Conservation (phyloP, 2,888 invertebrate genomes). For the Coelopa pilipes region DNA sequence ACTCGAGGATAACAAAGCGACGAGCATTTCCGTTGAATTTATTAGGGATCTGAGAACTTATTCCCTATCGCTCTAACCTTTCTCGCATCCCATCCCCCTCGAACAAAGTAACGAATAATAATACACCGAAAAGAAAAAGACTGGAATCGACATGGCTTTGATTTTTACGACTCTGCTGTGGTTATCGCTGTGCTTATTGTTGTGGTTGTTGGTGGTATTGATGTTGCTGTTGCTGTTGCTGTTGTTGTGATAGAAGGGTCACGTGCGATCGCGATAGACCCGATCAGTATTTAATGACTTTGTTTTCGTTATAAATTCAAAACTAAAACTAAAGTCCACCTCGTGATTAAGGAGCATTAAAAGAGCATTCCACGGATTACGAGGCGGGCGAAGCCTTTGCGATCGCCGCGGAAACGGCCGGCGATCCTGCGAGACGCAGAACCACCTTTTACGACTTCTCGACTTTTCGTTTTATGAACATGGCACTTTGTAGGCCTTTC, state of each 20-base stretch:
- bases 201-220: too few species aligned
- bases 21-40: neutral
- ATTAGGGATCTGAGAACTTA: slow-evolving; percentile 10
- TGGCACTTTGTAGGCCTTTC: slow-evolving; percentile 22
- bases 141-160: too few species aligned
- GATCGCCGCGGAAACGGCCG: slow-evolving; percentile 32
- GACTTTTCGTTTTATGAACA: slow-evolving; percentile 18
- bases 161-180: too few species aligned
- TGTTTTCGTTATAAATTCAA: neutral
- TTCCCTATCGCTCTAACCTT: too few species aligned
- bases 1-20: neutral
- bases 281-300: neutral
- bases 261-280: too few species aligned
- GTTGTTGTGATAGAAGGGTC: too few species aligned
- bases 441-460: slow-evolving; percentile 32
- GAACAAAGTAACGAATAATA: neutral
- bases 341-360: slow-evolving; percentile 26
- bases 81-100: too few species aligned
- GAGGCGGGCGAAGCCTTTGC: slow-evolving; percentile 13
- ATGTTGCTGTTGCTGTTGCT: too few species aligned
- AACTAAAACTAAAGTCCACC: neutral
- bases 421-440: neutral
- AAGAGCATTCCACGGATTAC: slow-evolving; percentile 18
- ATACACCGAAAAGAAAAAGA: too few species aligned
- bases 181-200: too few species aligned